These are phyloP conservation scores for Apocheima hispidaria DNA, from an alignment of 2,888 invertebrate genomes.

Conservation along the genomic window DNA sequence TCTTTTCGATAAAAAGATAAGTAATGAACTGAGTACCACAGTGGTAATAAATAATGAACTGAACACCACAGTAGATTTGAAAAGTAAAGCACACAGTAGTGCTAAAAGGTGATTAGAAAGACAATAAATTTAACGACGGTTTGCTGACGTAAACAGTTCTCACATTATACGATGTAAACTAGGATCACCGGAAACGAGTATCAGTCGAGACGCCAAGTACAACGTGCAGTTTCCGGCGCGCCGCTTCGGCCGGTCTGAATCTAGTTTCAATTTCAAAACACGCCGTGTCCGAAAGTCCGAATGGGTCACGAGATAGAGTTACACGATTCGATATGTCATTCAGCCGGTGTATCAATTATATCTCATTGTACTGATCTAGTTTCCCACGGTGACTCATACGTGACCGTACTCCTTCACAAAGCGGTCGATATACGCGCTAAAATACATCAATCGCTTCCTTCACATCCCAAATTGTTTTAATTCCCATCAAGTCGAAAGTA, in stretches of 20 bases:
- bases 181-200: constrained; percentile 59
- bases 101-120: constrained; percentile 6
- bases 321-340: constrained; percentile 64
- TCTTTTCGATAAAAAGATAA: constrained; percentile 3
- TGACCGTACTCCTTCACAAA: constrained; percentile 40
- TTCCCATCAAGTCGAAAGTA: constrained; percentile 35
- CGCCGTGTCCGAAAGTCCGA: constrained; percentile 54
- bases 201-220: constrained; percentile 57
- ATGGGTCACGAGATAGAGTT: constrained; percentile 59
- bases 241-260: constrained; percentile 32
- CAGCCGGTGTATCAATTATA: constrained; percentile 58
- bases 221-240: constrained; percentile 60
- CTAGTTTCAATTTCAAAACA: constrained; percentile 57
- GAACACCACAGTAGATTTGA: not conserved
- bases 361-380: constrained; percentile 58
- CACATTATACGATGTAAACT: constrained; percentile 45
- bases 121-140: constrained; percentile 20
- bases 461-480: constrained; percentile 43
- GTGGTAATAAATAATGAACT: not conserved
- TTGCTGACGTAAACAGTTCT: constrained; percentile 48
- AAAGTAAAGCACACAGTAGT: not conserved
- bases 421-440: constrained; percentile 41
- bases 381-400: constrained; percentile 60
- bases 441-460: constrained; percentile 39
- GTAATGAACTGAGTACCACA: not conserved